phyloP scores from a whole-genome alignment of 2,113 vertebrate species.

The Formicarius rufipectus region DNA sequence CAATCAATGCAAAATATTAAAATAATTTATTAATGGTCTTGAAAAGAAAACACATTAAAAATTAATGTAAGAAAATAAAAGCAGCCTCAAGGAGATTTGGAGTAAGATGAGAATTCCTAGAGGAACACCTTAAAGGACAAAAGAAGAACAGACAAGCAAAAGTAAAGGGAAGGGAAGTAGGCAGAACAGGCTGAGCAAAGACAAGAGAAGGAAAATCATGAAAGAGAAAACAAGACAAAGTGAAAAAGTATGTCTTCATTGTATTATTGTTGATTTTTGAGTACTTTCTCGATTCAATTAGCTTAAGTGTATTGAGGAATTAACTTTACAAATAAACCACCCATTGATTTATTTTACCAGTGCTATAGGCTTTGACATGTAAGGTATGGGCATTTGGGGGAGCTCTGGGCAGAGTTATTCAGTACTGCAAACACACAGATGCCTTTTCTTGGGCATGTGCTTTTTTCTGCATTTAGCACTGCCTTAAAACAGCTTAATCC shows the following conservation, averaged over 20 bases:
- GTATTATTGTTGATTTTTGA: neutral
- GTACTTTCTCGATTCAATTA: neutral
- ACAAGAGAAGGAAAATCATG: neutral
- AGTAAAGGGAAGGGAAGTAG: neutral
- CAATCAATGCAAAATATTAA: neutral
- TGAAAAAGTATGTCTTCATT: neutral
- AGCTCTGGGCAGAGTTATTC: neutral
- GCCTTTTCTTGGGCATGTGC: neutral
- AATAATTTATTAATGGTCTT: neutral
- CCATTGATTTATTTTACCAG: neutral
- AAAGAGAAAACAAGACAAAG: neutral
- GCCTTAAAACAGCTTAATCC: neutral
- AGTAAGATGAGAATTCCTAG: neutral
- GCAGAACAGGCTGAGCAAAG: neutral
- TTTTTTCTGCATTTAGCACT: neutral
- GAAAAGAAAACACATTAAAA: neutral
- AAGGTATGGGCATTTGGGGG: neutral
- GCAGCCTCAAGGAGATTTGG: neutral
- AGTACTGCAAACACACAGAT: neutral
- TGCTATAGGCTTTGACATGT: neutral
- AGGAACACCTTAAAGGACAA: neutral
- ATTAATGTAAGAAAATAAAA: neutral
- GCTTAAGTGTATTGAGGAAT: neutral
- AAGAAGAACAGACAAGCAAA: neutral
- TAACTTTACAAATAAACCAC: neutral